A percentile compares a stretch with the other conserved stretches of the same genome.
Evolutionary conservation across 1,140 invertebrate genomes (phyloP).

Genomic region (Centruroides sculpturatus): DNA sequence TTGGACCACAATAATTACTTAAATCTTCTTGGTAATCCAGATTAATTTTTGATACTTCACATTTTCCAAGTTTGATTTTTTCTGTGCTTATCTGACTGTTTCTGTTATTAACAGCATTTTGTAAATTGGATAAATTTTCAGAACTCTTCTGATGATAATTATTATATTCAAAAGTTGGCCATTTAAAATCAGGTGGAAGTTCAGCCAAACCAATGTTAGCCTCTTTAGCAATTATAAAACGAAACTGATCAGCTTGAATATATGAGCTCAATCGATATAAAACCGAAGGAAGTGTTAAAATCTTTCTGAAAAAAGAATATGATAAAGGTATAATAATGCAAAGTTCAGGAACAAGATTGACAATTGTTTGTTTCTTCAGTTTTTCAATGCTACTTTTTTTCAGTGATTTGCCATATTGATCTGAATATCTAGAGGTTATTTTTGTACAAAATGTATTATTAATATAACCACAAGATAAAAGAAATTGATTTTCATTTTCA

Average conservation of each 20-base stretch:
- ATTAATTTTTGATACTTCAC: neutral
- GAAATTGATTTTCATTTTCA: constrained; percentile 59
- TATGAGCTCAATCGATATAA: constrained; percentile 86
- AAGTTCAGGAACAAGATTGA: constrained; percentile 43
- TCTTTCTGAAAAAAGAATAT: constrained; percentile 89
- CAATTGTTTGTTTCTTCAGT: neutral
- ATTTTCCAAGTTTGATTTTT: neutral
- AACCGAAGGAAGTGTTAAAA: constrained; percentile 88
- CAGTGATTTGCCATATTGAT: neutral
- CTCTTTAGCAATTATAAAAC: constrained; percentile 57
- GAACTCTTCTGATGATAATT: neutral
- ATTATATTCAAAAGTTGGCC: constrained; percentile 36
- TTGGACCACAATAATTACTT: constrained; percentile 15
- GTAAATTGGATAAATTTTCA: neutral
- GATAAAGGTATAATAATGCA: constrained; percentile 91
- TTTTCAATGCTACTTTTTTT: constrained; percentile 2
- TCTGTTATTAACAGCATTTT: no score
- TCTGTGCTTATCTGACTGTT: neutral
- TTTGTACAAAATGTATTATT: neutral
- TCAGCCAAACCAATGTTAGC: constrained; percentile 43
- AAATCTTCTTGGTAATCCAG: neutral
- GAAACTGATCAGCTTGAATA: constrained; percentile 81
- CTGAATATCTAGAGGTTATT: constrained; percentile 7
- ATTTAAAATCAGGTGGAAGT: constrained; percentile 46
- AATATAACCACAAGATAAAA: neutral